A percentile compares a stretch with the other conserved stretches of the same genome.
Evolutionary conservation across 2,113 vertebrate genomes (phyloP).

Genomic region (Romanogobio albipinnatus): DNA sequence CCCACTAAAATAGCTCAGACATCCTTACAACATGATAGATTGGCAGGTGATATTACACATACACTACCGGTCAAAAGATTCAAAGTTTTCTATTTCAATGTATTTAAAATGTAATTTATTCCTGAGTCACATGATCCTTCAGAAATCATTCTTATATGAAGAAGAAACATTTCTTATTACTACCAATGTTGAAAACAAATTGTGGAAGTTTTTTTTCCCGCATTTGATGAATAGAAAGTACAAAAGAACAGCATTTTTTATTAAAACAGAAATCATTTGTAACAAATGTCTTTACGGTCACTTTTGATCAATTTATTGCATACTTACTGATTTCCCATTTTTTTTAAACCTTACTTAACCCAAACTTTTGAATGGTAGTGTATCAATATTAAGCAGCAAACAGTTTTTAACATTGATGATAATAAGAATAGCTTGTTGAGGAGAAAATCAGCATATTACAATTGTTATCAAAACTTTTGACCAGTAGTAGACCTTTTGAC

Average conservation of each 20-base stretch:
- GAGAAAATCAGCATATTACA: neutral
- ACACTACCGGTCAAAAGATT: neutral
- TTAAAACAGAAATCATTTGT: too few species aligned
- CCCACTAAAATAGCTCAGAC: neutral
- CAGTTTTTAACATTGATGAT: neutral
- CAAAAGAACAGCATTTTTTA: too few species aligned
- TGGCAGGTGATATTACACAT: neutral
- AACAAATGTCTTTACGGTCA: too few species aligned
- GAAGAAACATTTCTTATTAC: neutral
- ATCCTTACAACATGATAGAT: too few species aligned
- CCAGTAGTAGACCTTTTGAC: neutral
- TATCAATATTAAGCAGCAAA: neutral
- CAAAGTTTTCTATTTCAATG: neutral
- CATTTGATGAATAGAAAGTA: too few species aligned
- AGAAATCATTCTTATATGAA: neutral
- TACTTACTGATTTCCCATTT: too few species aligned
- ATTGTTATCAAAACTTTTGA: neutral
- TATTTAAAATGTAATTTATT: neutral
- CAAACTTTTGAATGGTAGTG: too few species aligned
- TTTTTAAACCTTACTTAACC: too few species aligned
- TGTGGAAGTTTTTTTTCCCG: too few species aligned
- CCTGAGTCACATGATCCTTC: neutral
- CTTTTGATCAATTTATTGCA: too few species aligned
- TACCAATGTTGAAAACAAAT: neutral
- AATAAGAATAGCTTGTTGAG: neutral